Conservation (phyloP, 2,797 vertebrate species). For the Microctenopoma steveboyesi region DNA sequence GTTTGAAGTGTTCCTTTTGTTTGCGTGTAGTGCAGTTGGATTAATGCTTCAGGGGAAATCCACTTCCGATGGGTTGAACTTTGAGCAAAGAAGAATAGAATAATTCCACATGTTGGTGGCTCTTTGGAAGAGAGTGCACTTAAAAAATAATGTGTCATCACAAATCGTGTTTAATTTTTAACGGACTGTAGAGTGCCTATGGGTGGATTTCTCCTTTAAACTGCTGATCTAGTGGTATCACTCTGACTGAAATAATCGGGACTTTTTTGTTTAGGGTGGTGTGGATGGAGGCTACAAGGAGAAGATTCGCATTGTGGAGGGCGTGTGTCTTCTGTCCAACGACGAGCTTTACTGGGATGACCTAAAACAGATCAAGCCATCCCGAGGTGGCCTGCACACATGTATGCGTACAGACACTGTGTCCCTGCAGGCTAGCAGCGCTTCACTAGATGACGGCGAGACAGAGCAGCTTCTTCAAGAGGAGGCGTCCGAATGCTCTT, state of each 20-base stretch:
- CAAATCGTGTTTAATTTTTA: background rate
- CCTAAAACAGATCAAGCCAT: conserved; percentile 94
- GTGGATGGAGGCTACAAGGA: conserved; percentile 94
- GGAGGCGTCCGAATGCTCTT: conserved; percentile 96
- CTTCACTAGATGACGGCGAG: conserved; percentile 94
- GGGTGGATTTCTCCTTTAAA: conserved; percentile 26
- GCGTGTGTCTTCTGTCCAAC: conserved; percentile 93
- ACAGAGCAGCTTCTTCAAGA: conserved; percentile 97
- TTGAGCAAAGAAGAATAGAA: background rate
- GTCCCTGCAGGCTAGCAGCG: conserved; percentile 96
- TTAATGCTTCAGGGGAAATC: conserved; percentile 22
- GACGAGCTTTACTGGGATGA: conserved; percentile 97
- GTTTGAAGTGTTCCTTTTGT: conserved; percentile 40
- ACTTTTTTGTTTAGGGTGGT: conserved; percentile 76
- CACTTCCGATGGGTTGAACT: conserved; percentile 1
- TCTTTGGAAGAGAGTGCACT: no score
- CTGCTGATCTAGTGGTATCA: no score
- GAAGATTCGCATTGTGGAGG: conserved; percentile 98
- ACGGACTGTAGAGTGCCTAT: background rate
- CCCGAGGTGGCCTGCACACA: conserved; percentile 92
- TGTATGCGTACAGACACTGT: conserved; percentile 98
- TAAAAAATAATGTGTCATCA: no score
- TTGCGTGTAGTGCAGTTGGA: conserved; percentile 47
- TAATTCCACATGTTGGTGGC: no score
- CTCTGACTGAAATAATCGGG: background rate